Evolutionary conservation across 2,113 vertebrate species (phyloP).

Genomic region (Trochalopteron elliotii): DNA sequence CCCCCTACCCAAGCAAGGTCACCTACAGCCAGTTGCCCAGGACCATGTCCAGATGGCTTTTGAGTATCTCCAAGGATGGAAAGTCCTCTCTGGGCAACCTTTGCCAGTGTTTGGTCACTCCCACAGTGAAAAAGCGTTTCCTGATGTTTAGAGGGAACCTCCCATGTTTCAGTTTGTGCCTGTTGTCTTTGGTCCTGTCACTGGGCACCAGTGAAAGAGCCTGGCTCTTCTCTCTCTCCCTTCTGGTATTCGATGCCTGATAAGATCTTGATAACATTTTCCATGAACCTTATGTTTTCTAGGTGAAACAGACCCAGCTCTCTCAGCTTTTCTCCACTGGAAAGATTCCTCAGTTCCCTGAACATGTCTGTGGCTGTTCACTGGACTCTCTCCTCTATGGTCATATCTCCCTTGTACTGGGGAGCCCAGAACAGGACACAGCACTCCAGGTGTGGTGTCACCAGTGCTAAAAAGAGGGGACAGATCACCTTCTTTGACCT

Average conservation of each 20-base stretch:
- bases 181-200: not conserved
- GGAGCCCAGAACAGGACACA: not conserved
- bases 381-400: not conserved
- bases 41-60: not conserved
- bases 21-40: not conserved
- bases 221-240: not conserved
- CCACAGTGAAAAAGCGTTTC: not conserved
- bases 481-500: not conserved
- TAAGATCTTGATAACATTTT: not conserved
- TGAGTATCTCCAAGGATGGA: not conserved
- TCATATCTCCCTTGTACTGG: not conserved
- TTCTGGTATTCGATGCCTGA: not conserved
- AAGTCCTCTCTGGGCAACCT: not conserved
- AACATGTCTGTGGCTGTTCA: not conserved
- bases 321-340: not conserved
- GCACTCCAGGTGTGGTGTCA: not conserved
- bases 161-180: fast-evolving
- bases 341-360: not conserved
- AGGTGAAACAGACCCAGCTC: not conserved
- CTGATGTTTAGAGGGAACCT: not conserved
- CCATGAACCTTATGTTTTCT: not conserved
- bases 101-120: not conserved
- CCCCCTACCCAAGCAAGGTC: not conserved
- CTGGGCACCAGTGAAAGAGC: not conserved
- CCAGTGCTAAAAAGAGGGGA: not conserved